Conservation (phyloP, 2,113 vertebrate genomes). For the Tetraodon nigroviridis region DNA sequence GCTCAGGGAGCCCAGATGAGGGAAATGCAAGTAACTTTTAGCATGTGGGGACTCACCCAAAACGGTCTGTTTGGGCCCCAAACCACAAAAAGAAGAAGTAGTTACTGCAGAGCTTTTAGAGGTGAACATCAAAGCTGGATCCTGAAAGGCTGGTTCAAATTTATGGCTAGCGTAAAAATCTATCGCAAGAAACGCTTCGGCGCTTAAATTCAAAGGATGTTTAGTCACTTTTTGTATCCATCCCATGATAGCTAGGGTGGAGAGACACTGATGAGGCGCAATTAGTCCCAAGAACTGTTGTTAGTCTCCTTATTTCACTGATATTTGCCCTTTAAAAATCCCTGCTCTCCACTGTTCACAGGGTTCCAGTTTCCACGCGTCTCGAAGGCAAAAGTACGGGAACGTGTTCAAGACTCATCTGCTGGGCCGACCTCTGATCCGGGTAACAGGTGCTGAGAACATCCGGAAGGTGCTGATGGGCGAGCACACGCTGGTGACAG, state of each 20-base stretch:
- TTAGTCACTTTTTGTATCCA: neutral
- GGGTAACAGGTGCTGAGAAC: constrained; percentile 92
- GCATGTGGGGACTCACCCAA: constrained; percentile 33
- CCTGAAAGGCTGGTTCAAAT: constrained; percentile 26
- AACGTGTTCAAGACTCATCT: constrained; percentile 97
- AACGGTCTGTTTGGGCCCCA: constrained; percentile 32
- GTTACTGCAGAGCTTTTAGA: constrained; percentile 30
- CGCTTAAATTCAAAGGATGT: neutral
- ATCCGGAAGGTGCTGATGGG: constrained; percentile 94
- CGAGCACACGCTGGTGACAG: constrained; percentile 91
- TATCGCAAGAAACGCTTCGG: constrained; percentile 1
- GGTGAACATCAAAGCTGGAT: constrained; percentile 45
- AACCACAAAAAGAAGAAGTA: constrained; percentile 39
- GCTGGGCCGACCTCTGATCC: constrained; percentile 88
- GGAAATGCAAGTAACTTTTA: constrained; percentile 34
- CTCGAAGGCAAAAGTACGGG: constrained; percentile 84
- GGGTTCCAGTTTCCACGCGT: constrained; percentile 83
- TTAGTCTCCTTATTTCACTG: neutral
- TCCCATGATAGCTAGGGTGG: too few relatives aligned
- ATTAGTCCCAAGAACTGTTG: neutral
- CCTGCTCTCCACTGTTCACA: constrained; percentile 25
- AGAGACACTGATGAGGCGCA: too few relatives aligned
- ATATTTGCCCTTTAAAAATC: neutral
- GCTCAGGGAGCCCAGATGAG: constrained; percentile 23
- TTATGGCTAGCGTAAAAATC: constrained; percentile 25